phyloP scores from a whole-genome alignment of 2,797 vertebrate species.

The Myotis planiceps region DNA sequence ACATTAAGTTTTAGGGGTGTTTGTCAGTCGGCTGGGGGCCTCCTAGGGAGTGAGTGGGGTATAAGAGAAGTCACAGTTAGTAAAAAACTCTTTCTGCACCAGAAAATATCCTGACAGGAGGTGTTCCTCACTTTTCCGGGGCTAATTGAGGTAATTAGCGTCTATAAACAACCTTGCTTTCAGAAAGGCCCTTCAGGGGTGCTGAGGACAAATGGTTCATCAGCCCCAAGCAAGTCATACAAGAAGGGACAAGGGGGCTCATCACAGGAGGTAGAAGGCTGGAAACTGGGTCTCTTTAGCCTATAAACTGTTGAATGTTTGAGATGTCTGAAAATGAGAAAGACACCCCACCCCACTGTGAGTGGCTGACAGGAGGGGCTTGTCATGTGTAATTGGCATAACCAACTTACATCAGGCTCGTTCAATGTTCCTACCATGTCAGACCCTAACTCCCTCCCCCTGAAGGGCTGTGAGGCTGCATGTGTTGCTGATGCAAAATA shows the following conservation, averaged over 20 bases:
- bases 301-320: neutral
- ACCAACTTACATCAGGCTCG: neutral
- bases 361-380: neutral
- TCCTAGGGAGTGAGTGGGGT: neutral
- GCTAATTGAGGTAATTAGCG: neutral
- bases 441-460: neutral
- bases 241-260: neutral
- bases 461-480: neutral
- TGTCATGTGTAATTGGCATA: neutral
- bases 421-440: neutral
- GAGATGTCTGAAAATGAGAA: neutral
- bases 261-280: fast-evolving
- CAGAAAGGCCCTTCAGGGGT: neutral
- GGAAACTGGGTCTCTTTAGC: neutral
- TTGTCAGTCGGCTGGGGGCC: neutral
- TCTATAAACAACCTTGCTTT: neutral
- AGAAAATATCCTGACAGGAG: neutral
- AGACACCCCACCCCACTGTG: neutral
- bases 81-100: neutral
- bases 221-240: neutral
- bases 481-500: neutral
- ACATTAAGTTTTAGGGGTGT: neutral
- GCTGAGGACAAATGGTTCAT: slow-evolving; percentile 35
- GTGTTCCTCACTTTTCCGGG: neutral
- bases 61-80: neutral